Evolutionary conservation across 1,140 invertebrate species (phyloP), one percentile per base, ranked within the genome.

Genomic region (Augochlora pura): DNA sequence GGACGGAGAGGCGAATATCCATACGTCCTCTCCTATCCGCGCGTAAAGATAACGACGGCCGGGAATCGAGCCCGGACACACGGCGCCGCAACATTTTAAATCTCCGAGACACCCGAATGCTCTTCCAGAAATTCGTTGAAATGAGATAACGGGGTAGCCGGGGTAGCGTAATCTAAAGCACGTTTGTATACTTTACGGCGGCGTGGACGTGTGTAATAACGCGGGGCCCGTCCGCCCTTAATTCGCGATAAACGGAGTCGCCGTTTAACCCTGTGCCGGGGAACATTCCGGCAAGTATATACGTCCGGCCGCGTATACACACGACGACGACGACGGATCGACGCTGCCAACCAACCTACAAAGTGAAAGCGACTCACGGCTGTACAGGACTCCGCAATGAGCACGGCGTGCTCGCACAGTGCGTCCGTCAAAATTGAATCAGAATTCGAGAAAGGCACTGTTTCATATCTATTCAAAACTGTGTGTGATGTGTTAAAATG

Each of bases 111-210:
- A 63, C 12, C 72, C 27, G 5, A 67, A 73, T 27, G 64, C 54
- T 69, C 39, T 67, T 75, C 39, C 59, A 75, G 70, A 60, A 75
- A 74, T 82, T 68, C 46, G 63, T 80, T 68, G 42, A 80, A 80
- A 74, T 25, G 21, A 23, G 80, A 74, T 80, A 82, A 80, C 46
- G 12, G 39, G 54, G 21, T 9, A 21, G 54, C 21, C 23, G 25
- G 38, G n/a, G 21, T 27, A 14, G 27, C 27, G 32, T 74, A 81
- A 64, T 74, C 54, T 73, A 14, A 59, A 63, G 46, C 52, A 25
- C 67, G n/a, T 42, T 25, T 7, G 23, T 49, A 32, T 57, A 54
- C 32, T 57, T 75, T 66, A 67, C 18, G 23, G 8, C 25, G 18
- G 38, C 46, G 0, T 46, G 10, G 64, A 46, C 52, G 73, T 64